Evolutionary conservation across 2,888 invertebrate species (phyloP).

Genomic region (Chymomyza fuscimana): DNA sequence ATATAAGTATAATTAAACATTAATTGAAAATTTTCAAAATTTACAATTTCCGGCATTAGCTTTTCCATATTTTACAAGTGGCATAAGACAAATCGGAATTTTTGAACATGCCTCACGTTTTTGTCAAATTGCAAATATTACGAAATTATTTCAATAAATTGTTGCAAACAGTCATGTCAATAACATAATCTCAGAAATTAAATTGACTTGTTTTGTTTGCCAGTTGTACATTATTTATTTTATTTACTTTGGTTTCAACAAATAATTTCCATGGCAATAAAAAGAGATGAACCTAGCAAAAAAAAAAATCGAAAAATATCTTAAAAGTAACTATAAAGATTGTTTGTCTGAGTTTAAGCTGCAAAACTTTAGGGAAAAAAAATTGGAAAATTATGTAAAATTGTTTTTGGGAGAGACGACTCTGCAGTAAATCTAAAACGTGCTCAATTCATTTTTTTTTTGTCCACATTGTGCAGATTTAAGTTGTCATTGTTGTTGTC

Average conservation of each 20-base stretch:
- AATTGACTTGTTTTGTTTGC: conserved; percentile 59
- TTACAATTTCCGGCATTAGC: conserved; percentile 47
- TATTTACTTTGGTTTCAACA: conserved; percentile 28
- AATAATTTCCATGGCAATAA: conserved; percentile 38
- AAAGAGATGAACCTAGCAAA: conserved; percentile 32
- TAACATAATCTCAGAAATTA: conserved; percentile 45
- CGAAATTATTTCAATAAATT: conserved; percentile 62
- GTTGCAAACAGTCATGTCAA: conserved; percentile 34
- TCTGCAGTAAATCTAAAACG: conserved; percentile 38
- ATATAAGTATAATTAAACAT: not conserved
- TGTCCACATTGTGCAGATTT: conserved; percentile 5
- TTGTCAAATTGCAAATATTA: conserved; percentile 62
- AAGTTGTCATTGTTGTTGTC: conserved; percentile 16
- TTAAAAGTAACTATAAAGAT: conserved; percentile 10
- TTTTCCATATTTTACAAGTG: conserved; percentile 13
- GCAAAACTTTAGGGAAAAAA: conserved; percentile 19
- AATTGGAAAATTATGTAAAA: conserved; percentile 57
- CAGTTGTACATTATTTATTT: not conserved
- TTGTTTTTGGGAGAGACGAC: conserved; percentile 14
- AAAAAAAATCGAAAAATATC: not conserved
- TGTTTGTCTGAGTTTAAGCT: conserved; percentile 11
- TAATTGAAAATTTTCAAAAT: not conserved
- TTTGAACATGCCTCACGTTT: conserved; percentile 11
- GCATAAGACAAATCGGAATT: conserved; percentile 8
- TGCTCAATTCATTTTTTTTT: conserved; percentile 38